Evolutionary conservation across 2,113 vertebrate species (phyloP).

Genomic region (Cyanistes caeruleus): DNA sequence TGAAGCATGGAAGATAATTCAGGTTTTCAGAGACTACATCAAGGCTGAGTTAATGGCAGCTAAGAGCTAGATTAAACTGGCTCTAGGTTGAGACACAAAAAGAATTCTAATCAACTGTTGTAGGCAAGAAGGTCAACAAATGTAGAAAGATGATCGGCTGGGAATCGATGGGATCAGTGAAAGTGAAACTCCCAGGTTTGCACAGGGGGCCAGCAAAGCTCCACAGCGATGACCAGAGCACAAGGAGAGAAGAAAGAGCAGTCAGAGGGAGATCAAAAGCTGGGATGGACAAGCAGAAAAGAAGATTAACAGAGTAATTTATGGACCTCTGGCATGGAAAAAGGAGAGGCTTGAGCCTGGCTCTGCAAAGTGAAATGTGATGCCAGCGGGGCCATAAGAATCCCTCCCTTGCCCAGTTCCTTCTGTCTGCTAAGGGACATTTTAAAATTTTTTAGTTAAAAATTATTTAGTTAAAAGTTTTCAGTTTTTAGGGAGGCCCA

Average conservation of each 20-base stretch:
- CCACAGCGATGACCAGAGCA: not conserved
- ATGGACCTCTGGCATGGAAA: not conserved
- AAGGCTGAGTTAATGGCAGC: not conserved
- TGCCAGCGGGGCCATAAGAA: not conserved
- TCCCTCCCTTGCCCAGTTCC: not conserved
- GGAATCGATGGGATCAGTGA: not conserved
- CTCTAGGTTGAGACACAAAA: not conserved
- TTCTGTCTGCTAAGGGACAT: not conserved
- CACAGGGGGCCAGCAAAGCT: fast-evolving
- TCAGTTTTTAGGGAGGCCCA: not conserved
- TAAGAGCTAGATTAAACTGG: not conserved
- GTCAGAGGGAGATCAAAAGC: not conserved
- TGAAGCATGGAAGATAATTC: not conserved
- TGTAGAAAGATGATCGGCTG: not conserved
- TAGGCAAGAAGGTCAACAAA: not conserved
- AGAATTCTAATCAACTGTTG: not conserved
- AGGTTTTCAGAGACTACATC: not conserved
- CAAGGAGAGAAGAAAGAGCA: not conserved
- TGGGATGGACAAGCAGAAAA: not conserved
- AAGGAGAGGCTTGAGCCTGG: not conserved
- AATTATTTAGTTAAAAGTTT: not conserved
- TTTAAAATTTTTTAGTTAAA: not conserved
- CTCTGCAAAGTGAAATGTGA: not conserved
- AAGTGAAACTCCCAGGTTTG: not conserved
- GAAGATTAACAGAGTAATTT: not conserved